A percentile compares a stretch with the other conserved stretches of the same genome.
phyloP scores from a whole-genome alignment of 2,797 vertebrate genomes.

The Monodelphis domestica region DNA sequence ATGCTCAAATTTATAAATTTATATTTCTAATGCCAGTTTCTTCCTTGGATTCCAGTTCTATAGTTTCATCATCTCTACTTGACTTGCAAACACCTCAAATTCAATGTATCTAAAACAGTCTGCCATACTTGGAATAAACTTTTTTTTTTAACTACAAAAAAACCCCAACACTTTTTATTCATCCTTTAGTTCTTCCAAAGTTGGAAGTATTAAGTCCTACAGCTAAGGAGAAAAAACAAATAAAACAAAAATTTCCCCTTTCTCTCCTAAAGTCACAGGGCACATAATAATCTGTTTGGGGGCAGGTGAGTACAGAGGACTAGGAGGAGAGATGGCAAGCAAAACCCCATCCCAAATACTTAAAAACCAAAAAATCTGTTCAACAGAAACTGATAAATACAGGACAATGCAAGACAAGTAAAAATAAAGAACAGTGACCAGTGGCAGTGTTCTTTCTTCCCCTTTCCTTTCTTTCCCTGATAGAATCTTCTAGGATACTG shows the following conservation, averaged over 20 bases:
- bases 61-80: not conserved
- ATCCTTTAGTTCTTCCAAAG: constrained; percentile 84
- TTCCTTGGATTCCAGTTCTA: not conserved
- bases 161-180: constrained; percentile 83
- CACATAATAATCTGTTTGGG: constrained; percentile 68
- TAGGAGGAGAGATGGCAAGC: constrained; percentile 55
- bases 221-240: constrained; percentile 77
- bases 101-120: not conserved
- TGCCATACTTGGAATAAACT: not conserved
- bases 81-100: not conserved
- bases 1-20: not conserved
- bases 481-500: constrained; percentile 53
- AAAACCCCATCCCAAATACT: constrained; percentile 63
- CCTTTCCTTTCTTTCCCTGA: constrained; percentile 37
- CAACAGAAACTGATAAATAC: constrained; percentile 77
- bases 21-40: not conserved
- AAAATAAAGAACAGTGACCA: constrained; percentile 64
- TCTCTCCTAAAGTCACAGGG: constrained; percentile 70
- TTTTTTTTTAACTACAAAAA: constrained; percentile 79
- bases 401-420: constrained; percentile 67
- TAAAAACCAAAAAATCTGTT: constrained; percentile 41
- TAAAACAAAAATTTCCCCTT: constrained; percentile 60
- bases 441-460: constrained; percentile 57
- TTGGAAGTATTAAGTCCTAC: constrained; percentile 86
- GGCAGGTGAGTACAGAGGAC: constrained; percentile 62